Conservation (phyloP, 1,140 invertebrate species). For the Drosophila eugracilis region DNA sequence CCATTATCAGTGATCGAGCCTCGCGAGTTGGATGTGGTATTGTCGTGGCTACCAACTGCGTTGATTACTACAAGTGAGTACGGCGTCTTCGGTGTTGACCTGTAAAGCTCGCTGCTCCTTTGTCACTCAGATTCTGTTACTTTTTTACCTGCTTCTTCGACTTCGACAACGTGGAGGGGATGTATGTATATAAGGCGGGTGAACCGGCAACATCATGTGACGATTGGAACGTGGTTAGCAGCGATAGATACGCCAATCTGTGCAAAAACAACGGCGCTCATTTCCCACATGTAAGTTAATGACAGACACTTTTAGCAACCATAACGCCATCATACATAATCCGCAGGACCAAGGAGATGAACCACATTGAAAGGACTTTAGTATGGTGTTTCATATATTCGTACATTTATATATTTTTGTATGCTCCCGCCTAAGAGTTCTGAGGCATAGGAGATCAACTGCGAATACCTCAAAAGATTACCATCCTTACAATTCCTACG, state of each 20-base stretch:
- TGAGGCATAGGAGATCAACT: conserved; percentile 22
- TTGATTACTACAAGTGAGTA: neutral
- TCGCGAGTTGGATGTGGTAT: conserved; percentile 59
- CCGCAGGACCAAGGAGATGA: neutral
- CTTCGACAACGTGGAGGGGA: conserved; percentile 23
- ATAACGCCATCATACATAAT: no score
- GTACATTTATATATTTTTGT: conserved; percentile 37
- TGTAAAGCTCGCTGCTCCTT: neutral
- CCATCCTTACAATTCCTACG: conserved; percentile 47
- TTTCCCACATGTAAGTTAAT: conserved; percentile 16
- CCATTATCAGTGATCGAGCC: conserved; percentile 49
- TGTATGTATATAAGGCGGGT: conserved; percentile 34
- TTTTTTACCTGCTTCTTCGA: conserved; percentile 58
- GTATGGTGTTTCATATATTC: conserved; percentile 38
- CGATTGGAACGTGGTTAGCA: conserved; percentile 18
- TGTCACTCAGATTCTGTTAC: conserved; percentile 7
- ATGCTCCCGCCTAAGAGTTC: conserved; percentile 22
- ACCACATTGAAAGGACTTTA: neutral
- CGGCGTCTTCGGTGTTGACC: neutral
- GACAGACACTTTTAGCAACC: no score
- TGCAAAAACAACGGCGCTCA: conserved; percentile 42
- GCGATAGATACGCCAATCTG: conserved; percentile 7
- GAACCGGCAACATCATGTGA: conserved; percentile 25
- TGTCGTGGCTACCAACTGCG: conserved; percentile 25
- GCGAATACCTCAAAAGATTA: conserved; percentile 29